phyloP scores from a whole-genome alignment of 2,888 invertebrate genomes.

The Iselma pallidipennis region DNA sequence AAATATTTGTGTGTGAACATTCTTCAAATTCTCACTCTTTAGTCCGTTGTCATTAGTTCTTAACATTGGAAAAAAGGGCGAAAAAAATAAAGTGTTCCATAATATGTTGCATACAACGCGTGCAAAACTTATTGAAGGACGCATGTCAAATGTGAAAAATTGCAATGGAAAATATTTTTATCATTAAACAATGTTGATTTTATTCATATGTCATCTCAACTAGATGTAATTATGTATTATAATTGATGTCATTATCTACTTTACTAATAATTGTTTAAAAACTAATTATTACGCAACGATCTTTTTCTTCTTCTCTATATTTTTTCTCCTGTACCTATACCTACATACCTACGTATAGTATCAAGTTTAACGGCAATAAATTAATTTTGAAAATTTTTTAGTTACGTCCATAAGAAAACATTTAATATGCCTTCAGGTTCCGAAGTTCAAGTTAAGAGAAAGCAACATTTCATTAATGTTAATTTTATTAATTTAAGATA shows the following conservation, averaged over 20 bases:
- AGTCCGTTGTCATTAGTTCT: slow-evolving; percentile 1
- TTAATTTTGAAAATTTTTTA: neutral
- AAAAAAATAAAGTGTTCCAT: no score
- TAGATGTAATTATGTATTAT: no score
- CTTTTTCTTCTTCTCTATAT: no score
- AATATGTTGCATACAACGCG: neutral
- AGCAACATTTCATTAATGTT: slow-evolving; percentile 34
- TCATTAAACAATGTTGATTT: neutral
- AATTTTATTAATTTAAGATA: slow-evolving; percentile 37
- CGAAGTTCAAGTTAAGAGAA: slow-evolving; percentile 23
- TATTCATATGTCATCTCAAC: neutral
- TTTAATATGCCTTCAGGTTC: slow-evolving; percentile 13
- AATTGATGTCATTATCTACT: neutral
- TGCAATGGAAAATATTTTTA: neutral
- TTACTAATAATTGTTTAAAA: neutral
- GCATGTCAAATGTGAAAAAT: neutral
- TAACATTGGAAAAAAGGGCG: no score
- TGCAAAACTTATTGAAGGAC: neutral
- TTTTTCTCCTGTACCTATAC: no score
- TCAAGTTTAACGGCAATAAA: neutral
- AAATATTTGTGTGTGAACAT: slow-evolving; percentile 47
- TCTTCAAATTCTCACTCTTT: slow-evolving; percentile 40
- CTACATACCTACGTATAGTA: no score
- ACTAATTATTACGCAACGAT: no score
- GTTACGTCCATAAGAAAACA: slow-evolving; percentile 1